These are phyloP conservation scores for Poecile atricapillus DNA, from an alignment of 2,113 vertebrate species.

Conservation along the genomic window DNA sequence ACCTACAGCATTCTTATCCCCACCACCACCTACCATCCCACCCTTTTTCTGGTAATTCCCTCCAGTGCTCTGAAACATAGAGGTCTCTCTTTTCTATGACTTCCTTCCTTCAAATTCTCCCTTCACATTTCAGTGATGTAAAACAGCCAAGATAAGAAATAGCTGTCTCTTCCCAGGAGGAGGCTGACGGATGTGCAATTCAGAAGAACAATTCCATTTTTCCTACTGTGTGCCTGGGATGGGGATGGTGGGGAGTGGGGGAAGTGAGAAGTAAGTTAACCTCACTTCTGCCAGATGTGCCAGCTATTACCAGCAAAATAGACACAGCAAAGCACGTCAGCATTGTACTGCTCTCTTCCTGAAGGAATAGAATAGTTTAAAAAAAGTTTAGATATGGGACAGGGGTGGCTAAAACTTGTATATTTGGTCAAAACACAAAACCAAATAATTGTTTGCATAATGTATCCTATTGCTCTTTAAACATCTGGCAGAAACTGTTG, in stretches of 20 bases:
- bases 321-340: not conserved
- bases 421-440: not conserved
- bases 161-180: conserved; percentile 35
- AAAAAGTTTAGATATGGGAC: not conserved
- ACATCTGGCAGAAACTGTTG: not conserved
- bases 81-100: not conserved
- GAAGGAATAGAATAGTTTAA: not conserved
- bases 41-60: not conserved
- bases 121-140: conserved; percentile 30
- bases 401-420: not conserved
- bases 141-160: conserved; percentile 48
- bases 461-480: not conserved
- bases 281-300: not conserved
- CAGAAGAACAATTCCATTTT: conserved; percentile 32
- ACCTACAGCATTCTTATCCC: not conserved
- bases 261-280: not conserved
- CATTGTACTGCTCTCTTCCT: not conserved
- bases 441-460: not conserved
- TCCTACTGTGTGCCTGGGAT: conserved; percentile 14
- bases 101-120: conserved; percentile 41
- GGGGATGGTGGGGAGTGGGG: not conserved
- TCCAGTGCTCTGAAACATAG: not conserved
- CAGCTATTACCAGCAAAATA: not conserved
- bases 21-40: not conserved
- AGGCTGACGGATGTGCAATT: conserved; percentile 24